Evolutionary conservation across 2,888 invertebrate genomes (phyloP), one percentile per base, ranked within the genome.

Genomic region (Aquatica leii): DNA sequence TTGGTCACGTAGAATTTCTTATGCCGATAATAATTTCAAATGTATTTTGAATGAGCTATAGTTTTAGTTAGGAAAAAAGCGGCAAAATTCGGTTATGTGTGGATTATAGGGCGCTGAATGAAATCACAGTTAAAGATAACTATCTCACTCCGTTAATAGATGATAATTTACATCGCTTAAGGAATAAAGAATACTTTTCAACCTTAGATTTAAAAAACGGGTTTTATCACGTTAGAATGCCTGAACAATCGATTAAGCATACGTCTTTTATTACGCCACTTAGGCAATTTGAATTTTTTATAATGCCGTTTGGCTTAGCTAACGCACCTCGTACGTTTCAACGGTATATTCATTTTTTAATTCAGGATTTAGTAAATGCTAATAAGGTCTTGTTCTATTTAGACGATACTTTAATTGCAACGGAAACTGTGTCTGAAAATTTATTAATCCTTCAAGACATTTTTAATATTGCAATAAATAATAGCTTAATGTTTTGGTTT

Each of bases 241-340:
- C n/a, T n/a, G n/a, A n/a, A n/a, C n/a, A n/a, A n/a, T n/a, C n/a
- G n/a, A n/a, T n/a, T n/a, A n/a, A n/a, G 34, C 69, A 52, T 46
- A 71, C 71, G 0, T 59, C 67, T 3, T 72, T 73, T 48, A 65
- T 73, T 1, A 69, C 70, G 6, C 71, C 69, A 4, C 41, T 69
- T 14, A 70, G 71, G 2, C 71, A 71, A 21, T 72, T 50, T 40
- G 70, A 73, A 56, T 71, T 59, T 17, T 5, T 59, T 2, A 58
- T 40, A n/a, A 68, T 74, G 69, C 71, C 73, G 0, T 72, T n/a
- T n/a, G n/a, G n/a, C n/a, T n/a, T n/a, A n/a, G n/a, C n/a, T n/a
- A 24, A 24, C 6, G 24, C 24, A 4, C 24, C 6, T 24, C 24
- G 24, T 24, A 24, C 24, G 24, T 24, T 24, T 24, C 24, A 24